Percentiles rank a stretch among this genome's conserved stretches.
Conservation (phyloP, 2,113 vertebrate species). For the Puntigrus tetrazona region DNA sequence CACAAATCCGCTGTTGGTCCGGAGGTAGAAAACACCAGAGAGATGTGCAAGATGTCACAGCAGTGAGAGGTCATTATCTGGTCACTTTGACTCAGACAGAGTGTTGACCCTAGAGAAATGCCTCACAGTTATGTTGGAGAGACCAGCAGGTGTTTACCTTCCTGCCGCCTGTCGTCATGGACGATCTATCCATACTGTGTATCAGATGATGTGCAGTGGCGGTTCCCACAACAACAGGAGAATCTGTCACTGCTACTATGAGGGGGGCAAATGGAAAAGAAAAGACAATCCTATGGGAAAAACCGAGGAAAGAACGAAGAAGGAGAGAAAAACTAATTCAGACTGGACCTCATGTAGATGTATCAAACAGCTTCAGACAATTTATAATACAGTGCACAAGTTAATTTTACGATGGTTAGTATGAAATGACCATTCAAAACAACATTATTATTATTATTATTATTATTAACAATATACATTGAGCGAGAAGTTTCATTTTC, state of each 20-base stretch:
- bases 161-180: neutral
- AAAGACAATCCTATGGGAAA: neutral
- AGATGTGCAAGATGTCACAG: slow-evolving; percentile 3
- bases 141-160: slow-evolving; percentile 28
- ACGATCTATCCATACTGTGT: neutral
- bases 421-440: neutral
- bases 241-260: neutral
- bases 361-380: neutral
- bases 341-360: neutral
- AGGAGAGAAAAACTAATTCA: neutral
- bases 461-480: too few relatives aligned
- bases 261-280: neutral
- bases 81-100: slow-evolving; percentile 17
- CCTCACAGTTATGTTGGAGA: slow-evolving; percentile 7
- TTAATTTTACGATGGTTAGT: neutral
- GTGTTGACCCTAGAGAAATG: slow-evolving; percentile 17
- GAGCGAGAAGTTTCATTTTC: neutral
- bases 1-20: neutral
- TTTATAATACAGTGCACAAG: neutral
- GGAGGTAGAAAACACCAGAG: neutral
- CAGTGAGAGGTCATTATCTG: slow-evolving; percentile 29
- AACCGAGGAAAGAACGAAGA: neutral
- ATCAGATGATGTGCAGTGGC: slow-evolving; percentile 8
- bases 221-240: neutral
- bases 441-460: too few relatives aligned